These are phyloP conservation scores for Nephila pilipes DNA, from an alignment of 1,140 invertebrate species.

Conservation along the genomic window DNA sequence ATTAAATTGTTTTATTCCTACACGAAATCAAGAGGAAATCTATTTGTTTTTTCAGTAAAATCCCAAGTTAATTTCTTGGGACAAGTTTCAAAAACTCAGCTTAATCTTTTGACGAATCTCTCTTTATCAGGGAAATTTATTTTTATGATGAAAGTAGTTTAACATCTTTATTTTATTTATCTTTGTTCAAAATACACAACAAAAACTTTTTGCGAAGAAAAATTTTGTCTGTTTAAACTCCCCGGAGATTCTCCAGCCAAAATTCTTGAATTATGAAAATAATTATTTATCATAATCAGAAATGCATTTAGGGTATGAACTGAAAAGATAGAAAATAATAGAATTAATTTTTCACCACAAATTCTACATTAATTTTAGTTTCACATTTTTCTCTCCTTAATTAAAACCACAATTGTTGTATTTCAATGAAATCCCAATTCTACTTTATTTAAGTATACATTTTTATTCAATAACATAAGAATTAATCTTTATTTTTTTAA, in stretches of 20 bases:
- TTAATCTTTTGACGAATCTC: constrained; percentile 8
- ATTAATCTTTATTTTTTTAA: too few relatives aligned
- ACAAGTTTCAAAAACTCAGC: not conserved
- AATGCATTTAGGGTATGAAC: not conserved
- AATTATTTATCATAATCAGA: not conserved
- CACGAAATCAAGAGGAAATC: not conserved
- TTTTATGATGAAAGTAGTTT: not conserved
- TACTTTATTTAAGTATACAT: not conserved
- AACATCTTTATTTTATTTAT: not conserved
- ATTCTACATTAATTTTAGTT: not conserved
- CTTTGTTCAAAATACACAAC: not conserved
- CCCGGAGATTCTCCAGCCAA: not conserved
- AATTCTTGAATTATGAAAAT: constrained; percentile 8
- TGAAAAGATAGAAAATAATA: not conserved
- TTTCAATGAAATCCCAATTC: not conserved
- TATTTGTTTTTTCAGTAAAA: not conserved
- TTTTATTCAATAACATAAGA: too few relatives aligned
- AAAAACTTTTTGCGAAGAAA: not conserved
- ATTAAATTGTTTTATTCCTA: not conserved
- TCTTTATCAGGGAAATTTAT: not conserved
- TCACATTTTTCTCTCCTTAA: not conserved
- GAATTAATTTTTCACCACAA: not conserved
- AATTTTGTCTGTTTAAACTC: not conserved
- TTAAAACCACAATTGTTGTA: not conserved
- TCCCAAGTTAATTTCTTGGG: not conserved